Base-by-base conservation (phyloP, 1,140 invertebrate species). In the Aradophagus sp. region DNA sequence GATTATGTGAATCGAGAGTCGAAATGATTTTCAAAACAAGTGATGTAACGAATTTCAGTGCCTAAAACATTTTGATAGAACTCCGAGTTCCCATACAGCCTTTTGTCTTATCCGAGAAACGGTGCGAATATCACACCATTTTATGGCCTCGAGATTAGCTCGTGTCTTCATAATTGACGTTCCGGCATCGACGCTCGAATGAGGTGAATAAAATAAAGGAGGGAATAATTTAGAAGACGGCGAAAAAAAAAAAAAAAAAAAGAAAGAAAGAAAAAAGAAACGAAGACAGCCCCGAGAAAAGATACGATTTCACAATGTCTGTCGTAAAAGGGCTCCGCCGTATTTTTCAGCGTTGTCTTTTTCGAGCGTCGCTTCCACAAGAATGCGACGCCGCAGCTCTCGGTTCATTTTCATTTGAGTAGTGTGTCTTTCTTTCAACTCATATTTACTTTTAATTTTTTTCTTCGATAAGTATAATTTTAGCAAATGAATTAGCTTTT, bases 61-160 rank as follows among this genome's bases (percentile, higher is more conserved):
- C 27, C 15, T 19, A 14, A 39, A 35, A 32, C 13, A 16, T 31
- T 53, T 68, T 39, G 59, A 53, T 70, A 35, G 38, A 12, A 1
- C 10, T 47, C n/a, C 3, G 13, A 48, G 69, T 67, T 69, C 71
- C 62, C 73, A 76, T 48, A 73, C 74, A 69, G 63, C 47, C 80
- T 81, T 81, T 82, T 82, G 79, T 82, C 76, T 79, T 78, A 79
- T 81, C 74, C 74, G 41, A 55, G 56, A 62, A 55, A 47, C 48
- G 73, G 80, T 80, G 81, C 79, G 78, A 82, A 80, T 76, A 79
- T 81, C 78, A 68, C 80, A 74, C 74, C 73, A 75, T 81, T 80
- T 80, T 77, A 80, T 69, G 73, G 75, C 68, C 39, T 35, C 62
- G 56, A 75, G 76, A 82, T 82, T 77, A 77, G 76, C 70, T 70